Evolutionary conservation across 2,113 vertebrate genomes (phyloP).

Genomic region (Heliornis fulica): DNA sequence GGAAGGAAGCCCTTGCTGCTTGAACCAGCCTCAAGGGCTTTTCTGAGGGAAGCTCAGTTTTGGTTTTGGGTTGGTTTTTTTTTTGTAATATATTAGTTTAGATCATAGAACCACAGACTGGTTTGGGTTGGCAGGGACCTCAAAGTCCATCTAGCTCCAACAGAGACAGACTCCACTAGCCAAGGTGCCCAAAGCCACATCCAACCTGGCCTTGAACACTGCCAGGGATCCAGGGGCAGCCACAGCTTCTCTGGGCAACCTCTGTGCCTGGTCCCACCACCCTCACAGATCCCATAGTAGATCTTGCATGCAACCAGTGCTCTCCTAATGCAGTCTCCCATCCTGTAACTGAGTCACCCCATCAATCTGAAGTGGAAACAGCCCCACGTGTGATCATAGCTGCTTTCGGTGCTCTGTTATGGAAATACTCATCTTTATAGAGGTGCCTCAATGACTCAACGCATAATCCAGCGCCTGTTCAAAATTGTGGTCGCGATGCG

Average conservation of each 20-base stretch:
- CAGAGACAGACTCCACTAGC: too few species aligned
- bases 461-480: not conserved
- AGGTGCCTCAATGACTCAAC: not conserved
- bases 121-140: too few species aligned
- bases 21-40: not conserved
- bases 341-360: not conserved
- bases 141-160: too few species aligned
- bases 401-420: not conserved
- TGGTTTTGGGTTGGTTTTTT: too few species aligned
- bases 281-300: not conserved
- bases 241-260: too few species aligned
- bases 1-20: accelerated
- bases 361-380: not conserved
- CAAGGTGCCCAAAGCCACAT: too few species aligned
- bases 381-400: not conserved
- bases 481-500: not conserved
- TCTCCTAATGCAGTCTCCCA: accelerated
- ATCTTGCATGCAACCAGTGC: not conserved
- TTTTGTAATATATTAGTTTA: too few species aligned
- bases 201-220: too few species aligned
- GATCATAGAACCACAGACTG: too few species aligned
- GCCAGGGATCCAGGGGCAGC: too few species aligned
- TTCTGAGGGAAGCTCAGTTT: not conserved
- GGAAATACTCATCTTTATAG: not conserved
- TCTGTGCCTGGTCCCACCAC: too few species aligned